phyloP scores from a whole-genome alignment of 2,113 vertebrate genomes.

The Microtus pennsylvanicus region DNA sequence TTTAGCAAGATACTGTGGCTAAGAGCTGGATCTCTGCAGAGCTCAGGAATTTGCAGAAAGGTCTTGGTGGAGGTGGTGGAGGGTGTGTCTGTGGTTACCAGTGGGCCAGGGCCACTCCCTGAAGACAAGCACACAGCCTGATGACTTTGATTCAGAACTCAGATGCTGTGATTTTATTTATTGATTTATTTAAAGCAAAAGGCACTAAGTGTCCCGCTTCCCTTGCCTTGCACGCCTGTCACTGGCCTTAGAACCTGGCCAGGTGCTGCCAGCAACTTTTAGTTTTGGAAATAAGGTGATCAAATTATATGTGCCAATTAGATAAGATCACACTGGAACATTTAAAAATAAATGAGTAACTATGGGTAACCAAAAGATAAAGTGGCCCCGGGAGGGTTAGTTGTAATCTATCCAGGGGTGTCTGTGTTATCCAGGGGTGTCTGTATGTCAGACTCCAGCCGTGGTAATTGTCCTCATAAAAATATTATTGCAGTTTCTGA shows the following conservation, averaged over 20 bases:
- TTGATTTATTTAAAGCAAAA: not conserved
- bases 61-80: not conserved
- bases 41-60: not conserved
- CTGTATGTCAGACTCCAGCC: not conserved
- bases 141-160: not conserved
- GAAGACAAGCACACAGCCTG: not conserved
- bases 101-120: not conserved
- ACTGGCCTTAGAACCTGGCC: not conserved
- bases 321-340: slow-evolving; percentile 73
- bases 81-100: not conserved
- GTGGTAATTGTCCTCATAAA: not conserved
- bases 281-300: slow-evolving; percentile 71
- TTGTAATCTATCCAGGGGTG: slow-evolving; percentile 17
- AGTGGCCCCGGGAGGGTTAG: not conserved
- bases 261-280: not conserved
- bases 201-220: fast-evolving
- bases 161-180: not conserved
- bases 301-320: slow-evolving; percentile 57
- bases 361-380: slow-evolving; percentile 60
- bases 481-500: not conserved
- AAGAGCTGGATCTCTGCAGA: not conserved
- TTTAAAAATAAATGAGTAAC: slow-evolving; percentile 81
- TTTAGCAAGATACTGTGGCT: not conserved
- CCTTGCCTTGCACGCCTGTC: too few species aligned
- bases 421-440: not conserved